Evolutionary conservation across 2,113 vertebrate species (phyloP).

Genomic region (Osmerus mordax): DNA sequence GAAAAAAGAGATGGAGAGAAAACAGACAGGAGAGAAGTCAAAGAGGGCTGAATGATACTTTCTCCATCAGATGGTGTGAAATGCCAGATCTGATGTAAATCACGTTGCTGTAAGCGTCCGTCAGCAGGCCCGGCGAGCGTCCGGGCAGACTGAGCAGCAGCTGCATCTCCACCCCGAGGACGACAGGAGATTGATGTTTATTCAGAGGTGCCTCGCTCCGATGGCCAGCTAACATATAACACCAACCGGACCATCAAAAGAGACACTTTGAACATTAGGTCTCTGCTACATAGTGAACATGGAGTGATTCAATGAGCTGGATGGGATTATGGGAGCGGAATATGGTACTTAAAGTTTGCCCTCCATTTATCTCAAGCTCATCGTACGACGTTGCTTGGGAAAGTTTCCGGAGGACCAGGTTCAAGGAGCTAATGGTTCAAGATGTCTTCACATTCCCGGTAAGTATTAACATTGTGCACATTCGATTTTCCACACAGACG

Average conservation of each 20-base stretch:
- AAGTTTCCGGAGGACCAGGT: conserved; percentile 56
- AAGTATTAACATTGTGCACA: conserved; percentile 58
- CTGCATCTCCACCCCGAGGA: conserved; percentile 37
- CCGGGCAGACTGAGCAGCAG: conserved; percentile 64
- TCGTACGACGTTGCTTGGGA: neutral
- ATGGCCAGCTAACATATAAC: conserved; percentile 66
- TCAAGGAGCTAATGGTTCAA: conserved; percentile 52
- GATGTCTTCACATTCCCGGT: conserved; percentile 57
- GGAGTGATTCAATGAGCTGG: conserved; percentile 60
- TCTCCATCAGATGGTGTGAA: conserved; percentile 60
- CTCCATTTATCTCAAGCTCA: conserved; percentile 53
- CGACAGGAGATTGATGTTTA: conserved; percentile 73
- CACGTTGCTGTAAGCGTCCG: conserved; percentile 64
- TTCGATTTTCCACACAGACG: conserved; percentile 57
- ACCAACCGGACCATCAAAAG: conserved; percentile 60
- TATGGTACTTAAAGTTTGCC: conserved; percentile 36
- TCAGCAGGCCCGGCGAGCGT: conserved; percentile 61
- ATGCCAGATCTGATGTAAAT: conserved; percentile 76
- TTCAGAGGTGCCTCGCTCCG: conserved; percentile 57
- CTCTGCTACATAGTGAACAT: conserved; percentile 50
- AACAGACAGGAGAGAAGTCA: conserved; percentile 43
- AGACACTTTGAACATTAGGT: conserved; percentile 68
- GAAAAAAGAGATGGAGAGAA: conserved; percentile 47
- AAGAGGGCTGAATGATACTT: conserved; percentile 77
- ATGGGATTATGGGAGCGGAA: conserved; percentile 25